Base-by-base conservation (phyloP, 2,797 vertebrate genomes). In the Sebastes trivittatus region DNA sequence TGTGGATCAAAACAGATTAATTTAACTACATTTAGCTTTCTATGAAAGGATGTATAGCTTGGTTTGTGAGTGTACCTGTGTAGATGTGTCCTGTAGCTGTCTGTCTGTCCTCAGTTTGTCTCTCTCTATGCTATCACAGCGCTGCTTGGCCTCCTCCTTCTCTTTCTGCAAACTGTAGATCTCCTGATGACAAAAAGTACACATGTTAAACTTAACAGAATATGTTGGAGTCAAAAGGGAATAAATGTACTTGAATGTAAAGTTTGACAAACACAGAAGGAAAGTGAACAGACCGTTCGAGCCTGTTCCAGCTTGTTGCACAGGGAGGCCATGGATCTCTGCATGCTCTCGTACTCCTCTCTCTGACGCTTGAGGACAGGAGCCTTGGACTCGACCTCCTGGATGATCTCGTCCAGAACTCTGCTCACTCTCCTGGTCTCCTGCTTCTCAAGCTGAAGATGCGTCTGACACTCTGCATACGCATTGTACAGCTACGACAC, bases 301-400 rank as follows among this genome's bases (percentile, higher is more conserved):
- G 98, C 97, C 89, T 97, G 97, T 56, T 99, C 98, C 88, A 99
- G 97, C 83, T 99, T 99, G 87, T 94, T 94, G 75, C 97, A 98
- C 66, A 99, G 94, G 76, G 96, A 98, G 2, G 96, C 94, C 91
- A 98, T 96, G 77, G 98, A 97, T 80, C 95, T 97, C 90, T 98
- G 97, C 66, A 97, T 97, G 73, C 96, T 96, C 79, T 99, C 98
- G 25, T 98, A 98, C 77, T 99, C 98, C 78, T 99, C 97, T 23
- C 97, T 95, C 77, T 99, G 98, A 13, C 97, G 97, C 90, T 96
- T 98, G 49, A 99, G 91, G 81, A 98, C 95, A 0, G 98, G 97
- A 1, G 98, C 98, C 92, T 99, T 99, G 65, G 96, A 96, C 93
- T 99, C 98, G 5, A 99, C 97, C 90, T 99, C 98, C 86, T 96